These are phyloP conservation scores for Hylyphantes graminicola DNA, from an alignment of 1,140 invertebrate species.

Conservation along the genomic window DNA sequence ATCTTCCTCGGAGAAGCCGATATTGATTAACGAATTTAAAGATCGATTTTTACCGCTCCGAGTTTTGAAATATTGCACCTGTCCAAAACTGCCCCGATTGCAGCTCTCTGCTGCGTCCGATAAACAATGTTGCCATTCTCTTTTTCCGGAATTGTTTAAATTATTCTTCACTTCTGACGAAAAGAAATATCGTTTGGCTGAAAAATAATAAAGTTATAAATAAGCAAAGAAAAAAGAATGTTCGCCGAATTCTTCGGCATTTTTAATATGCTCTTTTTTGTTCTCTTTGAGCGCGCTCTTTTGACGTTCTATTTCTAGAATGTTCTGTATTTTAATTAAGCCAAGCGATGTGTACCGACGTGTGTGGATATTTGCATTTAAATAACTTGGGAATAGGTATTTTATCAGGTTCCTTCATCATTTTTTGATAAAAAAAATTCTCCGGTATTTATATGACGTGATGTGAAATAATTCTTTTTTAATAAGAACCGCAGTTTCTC, in stretches of 20 bases:
- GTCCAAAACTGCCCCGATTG: slow-evolving; percentile 44
- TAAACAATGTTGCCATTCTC: slow-evolving; percentile 8
- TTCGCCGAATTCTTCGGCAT: neutral
- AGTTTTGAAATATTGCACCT: slow-evolving; percentile 53
- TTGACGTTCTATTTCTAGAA: neutral
- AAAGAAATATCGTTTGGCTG: neutral
- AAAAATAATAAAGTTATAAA: neutral
- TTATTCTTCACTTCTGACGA: slow-evolving; percentile 7
- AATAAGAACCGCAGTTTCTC: slow-evolving; percentile 15
- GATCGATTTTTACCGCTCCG: slow-evolving; percentile 38
- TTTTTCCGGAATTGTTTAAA: slow-evolving; percentile 40
- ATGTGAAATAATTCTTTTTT: neutral
- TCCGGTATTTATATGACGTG: slow-evolving; percentile 25
- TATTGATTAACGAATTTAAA: slow-evolving; percentile 53
- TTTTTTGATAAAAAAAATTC: neutral
- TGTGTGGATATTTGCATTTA: slow-evolving; percentile 51
- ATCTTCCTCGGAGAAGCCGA: neutral
- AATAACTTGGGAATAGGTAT: slow-evolving; percentile 37
- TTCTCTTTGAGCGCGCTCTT: neutral
- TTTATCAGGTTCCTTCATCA: neutral
- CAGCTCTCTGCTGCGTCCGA: slow-evolving; percentile 13
- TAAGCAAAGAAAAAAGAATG: neutral
- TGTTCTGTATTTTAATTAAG: slow-evolving; percentile 52
- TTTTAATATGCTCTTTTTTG: slow-evolving; percentile 32
- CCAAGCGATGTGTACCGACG: neutral